Percentiles rank a stretch among this genome's conserved stretches.
phyloP scores from a whole-genome alignment of 2,113 vertebrate genomes.

The Eudyptes chrysolophus region DNA sequence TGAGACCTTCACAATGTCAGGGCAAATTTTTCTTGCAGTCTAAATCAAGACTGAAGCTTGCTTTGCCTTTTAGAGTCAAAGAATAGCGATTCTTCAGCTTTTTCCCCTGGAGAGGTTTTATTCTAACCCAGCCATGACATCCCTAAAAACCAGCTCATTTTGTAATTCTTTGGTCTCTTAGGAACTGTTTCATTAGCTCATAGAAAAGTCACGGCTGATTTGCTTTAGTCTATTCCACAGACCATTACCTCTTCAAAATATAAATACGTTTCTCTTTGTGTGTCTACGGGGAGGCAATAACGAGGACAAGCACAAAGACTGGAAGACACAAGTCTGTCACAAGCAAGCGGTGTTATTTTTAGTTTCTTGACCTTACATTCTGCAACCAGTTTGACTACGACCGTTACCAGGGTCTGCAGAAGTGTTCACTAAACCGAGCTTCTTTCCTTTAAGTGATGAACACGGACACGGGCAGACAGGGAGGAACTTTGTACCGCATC shows the following conservation, averaged over 20 bases:
- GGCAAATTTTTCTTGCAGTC: neutral
- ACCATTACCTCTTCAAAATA: slow-evolving; percentile 6
- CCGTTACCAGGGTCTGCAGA: neutral
- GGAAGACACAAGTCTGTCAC: neutral
- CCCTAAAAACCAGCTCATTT: neutral
- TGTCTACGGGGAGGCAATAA: neutral
- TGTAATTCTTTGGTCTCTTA: neutral
- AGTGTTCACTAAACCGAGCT: neutral
- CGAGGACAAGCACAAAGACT: neutral
- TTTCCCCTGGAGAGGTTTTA: neutral
- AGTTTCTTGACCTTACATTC: neutral
- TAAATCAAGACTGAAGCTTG: neutral
- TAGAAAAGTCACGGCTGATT: neutral
- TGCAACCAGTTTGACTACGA: neutral
- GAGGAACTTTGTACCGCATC: neutral
- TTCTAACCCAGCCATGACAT: neutral
- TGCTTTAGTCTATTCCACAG: neutral
- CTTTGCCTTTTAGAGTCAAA: neutral
- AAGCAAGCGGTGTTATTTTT: neutral
- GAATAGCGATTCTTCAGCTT: neutral
- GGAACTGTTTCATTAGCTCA: neutral
- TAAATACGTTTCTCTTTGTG: neutral
- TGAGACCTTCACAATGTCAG: neutral
- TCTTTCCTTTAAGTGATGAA: neutral
- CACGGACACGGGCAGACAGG: neutral